Evolutionary conservation across 2,797 vertebrate genomes (phyloP), one percentile per base, ranked within the genome.

Genomic region (Poeciliopsis infans): DNA sequence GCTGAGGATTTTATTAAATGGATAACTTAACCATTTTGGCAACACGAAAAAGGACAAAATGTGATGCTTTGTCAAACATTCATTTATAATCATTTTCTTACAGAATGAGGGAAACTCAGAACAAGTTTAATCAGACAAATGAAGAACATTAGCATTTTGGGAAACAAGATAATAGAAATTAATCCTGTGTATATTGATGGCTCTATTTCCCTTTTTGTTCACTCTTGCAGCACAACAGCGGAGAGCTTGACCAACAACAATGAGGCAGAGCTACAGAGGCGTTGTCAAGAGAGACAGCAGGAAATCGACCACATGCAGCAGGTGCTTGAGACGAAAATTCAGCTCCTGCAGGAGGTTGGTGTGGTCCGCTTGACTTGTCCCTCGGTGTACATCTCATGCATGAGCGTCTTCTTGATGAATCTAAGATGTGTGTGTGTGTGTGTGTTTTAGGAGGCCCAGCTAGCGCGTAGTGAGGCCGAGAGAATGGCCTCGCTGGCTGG

Each of bases 271-370:
- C 94, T 97, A 81, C 96, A 89, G 91, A 95, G 95, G 91, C 95
- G 96, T 20, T 97, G 95, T 91, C 96, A 96, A 81, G 96, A 97
- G 92, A 94, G 85, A 77, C 97, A 97, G 91, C 96, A 96, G 92
- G 97, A 98, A 93, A 97, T 97, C 0, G 96, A 98, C 81, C 96
- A 97, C 0, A 97, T 97, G 88, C 96, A 96, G 0, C 96, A 97
- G 91, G 95, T 97, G 86, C 95, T 98, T 80, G 96, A 98, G 90
- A 97, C 96, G 83, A 98, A 97, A 93, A 97, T 97, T 82, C 96
- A 97, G 87, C 95, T 97, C 81, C 95, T 99, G 91, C 97, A 97
- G 90, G 97, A 98, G 96, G 98, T 95, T 4, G 0, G 90, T 97
- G 83, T 81, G 1, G 78, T 76, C 23, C 15, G 36, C 25, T 20